Evolutionary conservation across 2,113 vertebrate genomes (phyloP).

Genomic region (Acanthisitta chloris): DNA sequence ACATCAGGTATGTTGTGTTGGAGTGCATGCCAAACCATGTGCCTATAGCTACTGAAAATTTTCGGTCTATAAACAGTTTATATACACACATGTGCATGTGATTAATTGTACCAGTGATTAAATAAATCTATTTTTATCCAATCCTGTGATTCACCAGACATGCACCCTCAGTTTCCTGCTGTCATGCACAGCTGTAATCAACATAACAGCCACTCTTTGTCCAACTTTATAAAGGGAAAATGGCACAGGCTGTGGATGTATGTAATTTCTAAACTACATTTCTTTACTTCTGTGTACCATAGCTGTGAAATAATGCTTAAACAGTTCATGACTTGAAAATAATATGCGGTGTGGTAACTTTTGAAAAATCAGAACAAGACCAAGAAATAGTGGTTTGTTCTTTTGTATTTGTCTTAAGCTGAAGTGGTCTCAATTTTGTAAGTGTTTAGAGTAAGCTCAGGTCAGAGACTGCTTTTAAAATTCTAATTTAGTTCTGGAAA

Average conservation of each 20-base stretch:
- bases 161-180: neutral
- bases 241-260: neutral
- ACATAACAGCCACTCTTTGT: neutral
- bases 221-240: neutral
- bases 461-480: neutral
- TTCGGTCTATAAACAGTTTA: neutral
- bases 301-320: neutral
- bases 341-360: neutral
- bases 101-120: neutral
- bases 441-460: neutral
- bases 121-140: neutral
- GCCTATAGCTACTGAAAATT: neutral
- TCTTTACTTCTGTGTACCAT: neutral
- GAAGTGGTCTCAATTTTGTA: neutral
- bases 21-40: neutral
- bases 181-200: neutral
- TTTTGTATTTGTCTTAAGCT: neutral
- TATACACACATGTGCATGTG: accelerated
- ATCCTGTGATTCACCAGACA: neutral
- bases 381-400: neutral
- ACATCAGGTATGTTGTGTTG: neutral
- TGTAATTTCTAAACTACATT: neutral
- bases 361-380: neutral
- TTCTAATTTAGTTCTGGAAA: neutral
- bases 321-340: neutral